Base-by-base conservation (phyloP, 2,888 invertebrate species). In the Campoplex nolae region DNA sequence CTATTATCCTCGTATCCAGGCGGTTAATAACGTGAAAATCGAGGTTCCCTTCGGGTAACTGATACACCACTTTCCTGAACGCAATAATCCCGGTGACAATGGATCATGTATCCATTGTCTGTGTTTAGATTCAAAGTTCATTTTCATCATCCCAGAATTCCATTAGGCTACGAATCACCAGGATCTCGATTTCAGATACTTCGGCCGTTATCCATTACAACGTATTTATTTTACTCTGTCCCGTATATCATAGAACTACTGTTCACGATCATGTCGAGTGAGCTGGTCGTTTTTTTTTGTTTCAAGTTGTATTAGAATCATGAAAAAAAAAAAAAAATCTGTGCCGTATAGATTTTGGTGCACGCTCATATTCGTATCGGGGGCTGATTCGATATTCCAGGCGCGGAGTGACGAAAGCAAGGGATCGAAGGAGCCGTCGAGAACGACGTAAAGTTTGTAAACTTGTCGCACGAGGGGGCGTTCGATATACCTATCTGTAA, bases 371-470 rank as follows among this genome's bases (percentile, higher is more conserved):
- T 77, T 78, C 58, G 45, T 70, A 75, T 76, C 38, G 42, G 58
- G 7, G 4, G 23, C 35, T 51, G 68, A 84, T 82, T 84, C 78
- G 75, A 79, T 84, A 84, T 87, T 84, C 75, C 51, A 70, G 74
- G 78, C 81, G 78, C 78, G 75, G 13, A 38, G 62, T 75, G 84
- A 84, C 70, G 82, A 84, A 78, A 87, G 42, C 78, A 78, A 73
- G 68, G 67, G 45, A 79, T 51, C n/a, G 54, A 38, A 56, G 32
- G 38, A 54, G 65, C 56, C 42, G 42, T 73, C 54, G 73, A 51
- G 77, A 75, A 82, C 78, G 82, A 82, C 84, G 70, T 23, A 56
- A 87, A 84, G 75, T 84, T 87, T 84, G 82, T 75, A 84, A 82
- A 87, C 82, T 87, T 77, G 74, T 11, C 67, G 75, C 67, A 71